Evolutionary conservation across 1,140 invertebrate species (phyloP).

Genomic region (Pseudomyrmex flavicornis): DNA sequence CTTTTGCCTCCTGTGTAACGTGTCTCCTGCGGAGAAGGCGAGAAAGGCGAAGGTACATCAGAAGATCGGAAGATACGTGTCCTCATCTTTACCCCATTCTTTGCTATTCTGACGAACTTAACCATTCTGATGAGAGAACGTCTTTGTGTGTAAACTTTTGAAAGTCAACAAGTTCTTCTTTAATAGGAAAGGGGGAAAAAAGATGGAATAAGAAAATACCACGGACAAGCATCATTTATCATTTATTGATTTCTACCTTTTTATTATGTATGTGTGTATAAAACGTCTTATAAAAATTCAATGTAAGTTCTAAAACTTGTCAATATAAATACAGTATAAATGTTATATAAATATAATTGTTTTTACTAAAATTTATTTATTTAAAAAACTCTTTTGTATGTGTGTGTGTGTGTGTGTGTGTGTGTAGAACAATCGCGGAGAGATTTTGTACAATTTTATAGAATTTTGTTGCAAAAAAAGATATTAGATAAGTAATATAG

Average conservation of each 20-base stretch:
- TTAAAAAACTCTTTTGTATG: no score
- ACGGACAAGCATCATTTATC: not conserved
- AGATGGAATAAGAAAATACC: not conserved
- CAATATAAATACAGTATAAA: no score
- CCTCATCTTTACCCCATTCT: slow-evolving; percentile 30
- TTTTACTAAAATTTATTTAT: no score
- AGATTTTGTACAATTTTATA: no score
- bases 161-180: slow-evolving; percentile 38
- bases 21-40: slow-evolving; percentile 11
- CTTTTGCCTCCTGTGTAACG: not conserved
- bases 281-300: no score
- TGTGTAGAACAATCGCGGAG: no score
- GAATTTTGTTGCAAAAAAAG: not conserved
- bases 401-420: no score
- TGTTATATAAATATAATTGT: no score
- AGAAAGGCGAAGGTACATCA: slow-evolving; percentile 34
- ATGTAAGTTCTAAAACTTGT: no score
- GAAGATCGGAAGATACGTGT: slow-evolving; percentile 17
- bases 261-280: not conserved
- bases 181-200: not conserved
- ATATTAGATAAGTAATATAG: not conserved
- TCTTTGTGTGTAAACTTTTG: slow-evolving; percentile 24
- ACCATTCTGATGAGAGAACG: slow-evolving; percentile 17
- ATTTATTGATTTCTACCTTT: not conserved
- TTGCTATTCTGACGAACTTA: slow-evolving; percentile 42